phyloP scores from a whole-genome alignment of 2,888 invertebrate species.

The Melinaea marsaeus region DNA sequence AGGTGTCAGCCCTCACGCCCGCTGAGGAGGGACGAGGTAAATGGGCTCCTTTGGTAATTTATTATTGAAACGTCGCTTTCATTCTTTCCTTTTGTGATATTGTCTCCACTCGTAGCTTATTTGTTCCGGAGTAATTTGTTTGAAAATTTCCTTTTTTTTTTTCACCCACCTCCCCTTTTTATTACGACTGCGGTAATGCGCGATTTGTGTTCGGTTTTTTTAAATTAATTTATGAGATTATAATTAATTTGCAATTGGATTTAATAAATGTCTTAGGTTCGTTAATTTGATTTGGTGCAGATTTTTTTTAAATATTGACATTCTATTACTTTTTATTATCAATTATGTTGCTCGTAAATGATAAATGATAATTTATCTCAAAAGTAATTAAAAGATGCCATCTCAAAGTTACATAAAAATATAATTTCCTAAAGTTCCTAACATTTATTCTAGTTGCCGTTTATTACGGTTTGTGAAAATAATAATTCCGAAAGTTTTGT shows the following conservation, averaged over 20 bases:
- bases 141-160: constrained; percentile 41
- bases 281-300: not conserved
- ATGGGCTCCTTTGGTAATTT: constrained; percentile 62
- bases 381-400: too few relatives aligned
- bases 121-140: constrained; percentile 61
- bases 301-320: not conserved
- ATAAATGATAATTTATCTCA: too few relatives aligned
- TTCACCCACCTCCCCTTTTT: constrained; percentile 30
- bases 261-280: constrained; percentile 1
- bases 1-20: constrained; percentile 61
- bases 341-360: too few relatives aligned
- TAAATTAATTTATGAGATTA: constrained; percentile 18
- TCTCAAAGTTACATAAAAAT: too few relatives aligned
- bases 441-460: too few relatives aligned
- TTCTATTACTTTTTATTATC: too few relatives aligned
- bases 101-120: constrained; percentile 58
- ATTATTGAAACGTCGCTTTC: constrained; percentile 69
- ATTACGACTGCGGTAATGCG: constrained; percentile 32
- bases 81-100: constrained; percentile 65
- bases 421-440: too few relatives aligned
- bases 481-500: too few relatives aligned
- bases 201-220: constrained; percentile 27
- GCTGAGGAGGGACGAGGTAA: constrained; percentile 36
- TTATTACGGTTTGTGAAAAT: too few relatives aligned
- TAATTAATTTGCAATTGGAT: constrained; percentile 13